A percentile compares a stretch with the other conserved stretches of the same genome.
phyloP scores from a whole-genome alignment of 2,113 vertebrate genomes.

The Thymallus thymallus region DNA sequence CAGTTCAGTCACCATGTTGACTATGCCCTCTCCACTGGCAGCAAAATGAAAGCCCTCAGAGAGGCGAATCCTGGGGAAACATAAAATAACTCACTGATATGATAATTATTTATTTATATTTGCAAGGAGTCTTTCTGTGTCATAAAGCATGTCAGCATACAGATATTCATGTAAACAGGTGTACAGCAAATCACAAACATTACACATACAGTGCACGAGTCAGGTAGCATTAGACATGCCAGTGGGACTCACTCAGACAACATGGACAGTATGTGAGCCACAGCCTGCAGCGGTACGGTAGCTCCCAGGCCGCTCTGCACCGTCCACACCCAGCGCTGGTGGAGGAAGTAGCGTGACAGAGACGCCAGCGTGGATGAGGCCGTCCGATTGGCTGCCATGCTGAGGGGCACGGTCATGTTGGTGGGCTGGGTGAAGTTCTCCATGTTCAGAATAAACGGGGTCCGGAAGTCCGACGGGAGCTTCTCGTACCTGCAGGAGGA shows the following conservation, averaged over 20 bases:
- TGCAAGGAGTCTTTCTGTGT: no score
- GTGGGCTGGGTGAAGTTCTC: conserved; percentile 80
- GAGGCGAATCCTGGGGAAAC: conserved; percentile 82
- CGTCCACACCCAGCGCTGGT: conserved; percentile 96
- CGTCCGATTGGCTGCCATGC: conserved; percentile 85
- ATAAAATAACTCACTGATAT: background rate
- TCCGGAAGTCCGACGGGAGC: conserved; percentile 89
- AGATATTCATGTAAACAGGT: no score
- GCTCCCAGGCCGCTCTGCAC: conserved; percentile 83
- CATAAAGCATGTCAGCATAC: no score
- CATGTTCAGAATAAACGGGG: conserved; percentile 90
- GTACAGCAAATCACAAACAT: no score
- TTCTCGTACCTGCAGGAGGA: conserved; percentile 86
- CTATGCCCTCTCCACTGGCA: conserved; percentile 92
- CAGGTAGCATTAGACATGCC: no score
- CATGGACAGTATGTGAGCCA: conserved; percentile 89
- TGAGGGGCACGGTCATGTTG: conserved; percentile 73
- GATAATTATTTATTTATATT: no score
- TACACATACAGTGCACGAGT: no score
- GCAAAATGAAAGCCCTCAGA: conserved; percentile 97
- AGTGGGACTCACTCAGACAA: conserved; percentile 86
- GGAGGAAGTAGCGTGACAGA: conserved; percentile 92
- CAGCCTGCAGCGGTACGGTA: conserved; percentile 82
- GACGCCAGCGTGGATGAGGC: conserved; percentile 92
- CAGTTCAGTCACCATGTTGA: conserved; percentile 95